These are phyloP conservation scores for Netelia inedita DNA, from an alignment of 2,888 invertebrate genomes.

Conservation along the genomic window DNA sequence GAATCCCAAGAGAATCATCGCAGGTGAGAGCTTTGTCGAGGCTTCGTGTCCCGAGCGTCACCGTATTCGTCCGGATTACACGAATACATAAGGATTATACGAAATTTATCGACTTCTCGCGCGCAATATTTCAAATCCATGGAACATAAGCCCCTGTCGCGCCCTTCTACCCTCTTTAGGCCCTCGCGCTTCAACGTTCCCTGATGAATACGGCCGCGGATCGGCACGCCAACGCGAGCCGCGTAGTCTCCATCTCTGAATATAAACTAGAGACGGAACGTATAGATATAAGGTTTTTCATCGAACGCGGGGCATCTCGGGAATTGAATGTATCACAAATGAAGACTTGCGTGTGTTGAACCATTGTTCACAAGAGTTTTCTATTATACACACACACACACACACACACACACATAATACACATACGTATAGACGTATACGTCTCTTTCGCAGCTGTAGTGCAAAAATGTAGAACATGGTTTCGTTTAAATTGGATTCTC, in stretches of 20 bases:
- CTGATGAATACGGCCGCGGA: background rate
- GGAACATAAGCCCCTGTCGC: slow-evolving; percentile 4
- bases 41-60: background rate
- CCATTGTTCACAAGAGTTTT: slow-evolving; percentile 14
- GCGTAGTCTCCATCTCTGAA: slow-evolving; percentile 2
- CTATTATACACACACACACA: background rate
- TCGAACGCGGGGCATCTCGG: background rate
- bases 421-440: background rate
- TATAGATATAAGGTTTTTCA: slow-evolving; percentile 31
- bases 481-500: slow-evolving; percentile 56
- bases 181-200: background rate
- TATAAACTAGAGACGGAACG: slow-evolving; percentile 23
- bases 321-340: slow-evolving; percentile 49
- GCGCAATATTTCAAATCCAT: slow-evolving; percentile 44
- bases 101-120: slow-evolving; percentile 58
- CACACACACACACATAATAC: background rate
- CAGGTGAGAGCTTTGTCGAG: slow-evolving; percentile 32
- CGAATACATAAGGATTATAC: slow-evolving; percentile 44
- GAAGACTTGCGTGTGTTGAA: slow-evolving; percentile 14
- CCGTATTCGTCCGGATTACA: slow-evolving; percentile 48
- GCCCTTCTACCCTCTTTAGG: background rate
- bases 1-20: slow-evolving; percentile 40
- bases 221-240: background rate
- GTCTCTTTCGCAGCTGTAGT: background rate
- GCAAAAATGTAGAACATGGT: slow-evolving; percentile 16